Conservation (phyloP, 1,140 invertebrate genomes). For the Trachymyrmex cornetzi region DNA sequence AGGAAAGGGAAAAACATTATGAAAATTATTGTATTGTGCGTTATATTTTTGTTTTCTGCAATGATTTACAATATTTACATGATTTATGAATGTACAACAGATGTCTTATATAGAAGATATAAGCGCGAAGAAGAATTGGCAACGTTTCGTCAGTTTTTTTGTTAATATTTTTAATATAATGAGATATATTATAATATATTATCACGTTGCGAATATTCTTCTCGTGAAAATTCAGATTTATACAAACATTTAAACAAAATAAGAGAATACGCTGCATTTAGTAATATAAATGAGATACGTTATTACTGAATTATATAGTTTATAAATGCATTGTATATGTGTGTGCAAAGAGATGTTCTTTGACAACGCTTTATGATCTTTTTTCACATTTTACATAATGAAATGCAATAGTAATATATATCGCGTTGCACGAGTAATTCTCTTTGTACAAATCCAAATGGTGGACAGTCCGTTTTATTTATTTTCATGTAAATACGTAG, state of each 20-base stretch:
- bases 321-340: neutral
- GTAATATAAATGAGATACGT: constrained; percentile 16
- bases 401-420: neutral
- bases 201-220: constrained; percentile 43
- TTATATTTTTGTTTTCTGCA: constrained; percentile 39
- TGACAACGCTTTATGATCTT: constrained; percentile 21
- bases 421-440: constrained; percentile 13
- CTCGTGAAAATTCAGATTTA: constrained; percentile 18
- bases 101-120: neutral
- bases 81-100: constrained; percentile 16
- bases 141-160: constrained; percentile 51
- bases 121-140: constrained; percentile 16
- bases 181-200: neutral
- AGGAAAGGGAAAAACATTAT: neutral
- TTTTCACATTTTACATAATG: constrained; percentile 2
- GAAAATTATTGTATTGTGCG: constrained; percentile 7
- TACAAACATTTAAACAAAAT: neutral
- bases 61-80: constrained; percentile 24
- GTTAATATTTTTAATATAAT: constrained; percentile 14
- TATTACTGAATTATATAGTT: constrained; percentile 4
- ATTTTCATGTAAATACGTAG: constrained; percentile 7
- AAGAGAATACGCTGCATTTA: neutral
- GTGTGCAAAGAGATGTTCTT: neutral
- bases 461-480: constrained; percentile 54
- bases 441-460: constrained; percentile 38